Evolutionary conservation across 2,797 vertebrate genomes (phyloP).

Genomic region (Euthynnus affinis): DNA sequence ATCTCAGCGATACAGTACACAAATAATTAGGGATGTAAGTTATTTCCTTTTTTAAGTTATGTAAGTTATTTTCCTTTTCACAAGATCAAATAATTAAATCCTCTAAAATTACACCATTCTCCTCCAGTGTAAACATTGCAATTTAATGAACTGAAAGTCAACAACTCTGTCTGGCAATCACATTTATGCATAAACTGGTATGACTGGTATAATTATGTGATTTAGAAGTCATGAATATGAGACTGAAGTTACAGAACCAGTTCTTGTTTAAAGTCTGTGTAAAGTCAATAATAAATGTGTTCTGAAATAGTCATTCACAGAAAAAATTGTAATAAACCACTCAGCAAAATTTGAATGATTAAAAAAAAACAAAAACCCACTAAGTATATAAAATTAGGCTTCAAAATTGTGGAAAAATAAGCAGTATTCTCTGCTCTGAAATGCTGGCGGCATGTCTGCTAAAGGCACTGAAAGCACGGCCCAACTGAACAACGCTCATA

Average conservation of each 20-base stretch:
- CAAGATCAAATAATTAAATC: background rate
- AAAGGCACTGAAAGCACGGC: too few relatives aligned
- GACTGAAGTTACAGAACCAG: background rate
- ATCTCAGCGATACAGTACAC: background rate
- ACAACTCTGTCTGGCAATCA: background rate
- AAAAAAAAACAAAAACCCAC: too few relatives aligned
- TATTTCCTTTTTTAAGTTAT: background rate
- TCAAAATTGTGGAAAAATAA: too few relatives aligned
- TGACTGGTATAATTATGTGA: background rate
- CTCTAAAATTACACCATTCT: background rate
- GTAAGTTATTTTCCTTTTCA: background rate
- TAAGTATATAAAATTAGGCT: too few relatives aligned
- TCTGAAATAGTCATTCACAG: too few relatives aligned
- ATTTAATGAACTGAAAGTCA: background rate
- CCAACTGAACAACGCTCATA: too few relatives aligned
- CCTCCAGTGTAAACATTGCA: background rate
- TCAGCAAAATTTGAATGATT: too few relatives aligned
- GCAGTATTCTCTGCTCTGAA: too few relatives aligned
- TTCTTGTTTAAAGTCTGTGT: too few relatives aligned
- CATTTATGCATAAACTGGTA: background rate
- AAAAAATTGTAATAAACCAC: too few relatives aligned
- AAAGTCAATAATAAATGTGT: too few relatives aligned
- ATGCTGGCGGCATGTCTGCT: too few relatives aligned
- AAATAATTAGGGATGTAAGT: rapidly evolving
- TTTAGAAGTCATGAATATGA: background rate